Evolutionary conservation across 2,113 vertebrate genomes (phyloP), one percentile per base, ranked within the genome.

Genomic region (Hypomesus transpacificus): DNA sequence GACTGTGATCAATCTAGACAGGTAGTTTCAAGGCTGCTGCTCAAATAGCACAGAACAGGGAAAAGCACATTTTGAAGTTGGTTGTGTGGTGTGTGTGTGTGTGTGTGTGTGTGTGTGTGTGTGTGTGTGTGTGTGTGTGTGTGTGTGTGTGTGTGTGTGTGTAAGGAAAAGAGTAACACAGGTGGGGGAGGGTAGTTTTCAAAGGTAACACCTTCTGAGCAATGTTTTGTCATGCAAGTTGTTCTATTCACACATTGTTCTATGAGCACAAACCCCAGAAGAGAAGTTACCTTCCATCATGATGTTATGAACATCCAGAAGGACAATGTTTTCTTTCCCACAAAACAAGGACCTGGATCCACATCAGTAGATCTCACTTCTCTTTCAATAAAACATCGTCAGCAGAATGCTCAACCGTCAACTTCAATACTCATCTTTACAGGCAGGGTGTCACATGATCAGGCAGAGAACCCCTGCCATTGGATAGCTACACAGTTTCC

Each of bases 1-100:
- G 86, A 88, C 83, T 89, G 59, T 26, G 88, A 92, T 90, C 89
- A 85, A 87, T 85, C 86, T 88, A 68, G 89, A 91, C 90, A 89
- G 87, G 87, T 89, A 90, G 83, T 87, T 89, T 90, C 86, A 89
- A 89, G 84, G 87, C 87, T 79, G 71, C 72, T 83, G 85, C 83
- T 86, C 80, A 79, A 79, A 82, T 86, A 71, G 79, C 71, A 66
- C 34, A 66, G 78, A 86, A 82, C 78, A 34, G 69, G 66, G 79
- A 76, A 75, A 75, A 74, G 80, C 82, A 74, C 59, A 79, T 83
- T 86, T 80, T 86, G 80, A 78, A 63, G 73, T 79, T 79, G 82
- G 28, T 46, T 50, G 31, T 31, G n/a, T 13, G 14, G 16, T 46
- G 13, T 28, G 80, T 80, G 67, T 74, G 80, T 79, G 82, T 71